A percentile compares a stretch with the other conserved stretches of the same genome.
Evolutionary conservation across 2,797 vertebrate species (phyloP).

Genomic region (Cyclopterus lumpus): DNA sequence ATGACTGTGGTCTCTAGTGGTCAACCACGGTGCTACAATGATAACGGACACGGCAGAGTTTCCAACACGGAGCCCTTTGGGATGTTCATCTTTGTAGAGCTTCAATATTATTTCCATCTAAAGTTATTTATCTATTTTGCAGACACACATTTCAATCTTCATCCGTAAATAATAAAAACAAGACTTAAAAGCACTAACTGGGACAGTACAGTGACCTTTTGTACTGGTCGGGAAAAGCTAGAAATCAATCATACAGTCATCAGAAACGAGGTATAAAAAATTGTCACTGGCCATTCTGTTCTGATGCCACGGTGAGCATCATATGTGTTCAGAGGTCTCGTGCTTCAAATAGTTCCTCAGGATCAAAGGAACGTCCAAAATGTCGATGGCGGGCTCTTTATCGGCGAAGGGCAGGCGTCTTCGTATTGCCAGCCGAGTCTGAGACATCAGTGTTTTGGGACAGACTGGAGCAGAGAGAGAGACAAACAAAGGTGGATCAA

Average conservation of each 20-base stretch:
- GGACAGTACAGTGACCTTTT: not conserved
- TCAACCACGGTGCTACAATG: constrained; percentile 36
- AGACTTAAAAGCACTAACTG: not conserved
- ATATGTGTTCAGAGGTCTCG: constrained; percentile 53
- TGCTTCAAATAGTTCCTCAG: constrained; percentile 90
- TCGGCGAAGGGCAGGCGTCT: constrained; percentile 76
- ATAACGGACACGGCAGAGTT: not conserved
- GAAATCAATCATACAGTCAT: constrained; percentile 16
- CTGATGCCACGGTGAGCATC: constrained; percentile 4
- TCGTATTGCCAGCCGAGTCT: constrained; percentile 85
- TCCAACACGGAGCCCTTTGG: constrained; percentile 14
- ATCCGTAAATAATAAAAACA: constrained; percentile 25
- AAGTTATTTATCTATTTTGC: not conserved
- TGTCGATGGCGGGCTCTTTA: constrained; percentile 67
- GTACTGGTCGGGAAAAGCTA: not conserved
- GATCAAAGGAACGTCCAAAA: constrained; percentile 85
- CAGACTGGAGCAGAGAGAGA: constrained; percentile 77
- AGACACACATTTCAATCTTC: constrained; percentile 3
- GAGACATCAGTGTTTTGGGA: constrained; percentile 93
- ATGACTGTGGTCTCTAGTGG: constrained; percentile 73
- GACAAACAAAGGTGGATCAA: constrained; percentile 6
- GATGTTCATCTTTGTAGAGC: not conserved
- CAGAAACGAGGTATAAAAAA: constrained; percentile 5
- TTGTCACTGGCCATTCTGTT: not conserved
- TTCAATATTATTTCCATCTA: not conserved